Percentiles rank a stretch among this genome's conserved stretches.
phyloP scores from a whole-genome alignment of 2,888 invertebrate species.

The Oxystoma pomonae region DNA sequence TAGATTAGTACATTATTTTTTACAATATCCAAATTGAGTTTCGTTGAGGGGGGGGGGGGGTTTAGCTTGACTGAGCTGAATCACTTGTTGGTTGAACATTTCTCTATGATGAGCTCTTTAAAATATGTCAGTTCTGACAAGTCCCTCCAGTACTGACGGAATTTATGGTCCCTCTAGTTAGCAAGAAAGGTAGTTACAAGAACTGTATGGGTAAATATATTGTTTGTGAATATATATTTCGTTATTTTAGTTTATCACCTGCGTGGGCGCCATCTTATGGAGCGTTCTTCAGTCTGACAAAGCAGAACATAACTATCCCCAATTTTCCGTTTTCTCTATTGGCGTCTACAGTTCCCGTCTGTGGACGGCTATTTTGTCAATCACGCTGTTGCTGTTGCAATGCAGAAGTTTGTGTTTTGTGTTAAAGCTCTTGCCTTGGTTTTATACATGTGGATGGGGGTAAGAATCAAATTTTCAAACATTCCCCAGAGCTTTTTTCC shows the following conservation, averaged over 20 bases:
- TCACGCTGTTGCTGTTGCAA: conserved; percentile 76
- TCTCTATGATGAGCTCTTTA: too few relatives aligned
- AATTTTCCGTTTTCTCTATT: conserved; percentile 72
- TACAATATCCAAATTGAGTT: too few relatives aligned
- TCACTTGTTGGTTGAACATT: too few relatives aligned
- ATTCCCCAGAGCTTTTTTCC: background rate
- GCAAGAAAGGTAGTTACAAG: too few relatives aligned
- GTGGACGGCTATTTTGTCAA: conserved; percentile 81
- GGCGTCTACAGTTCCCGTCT: conserved; percentile 78
- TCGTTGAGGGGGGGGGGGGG: too few relatives aligned
- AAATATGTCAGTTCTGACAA: too few relatives aligned
- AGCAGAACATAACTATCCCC: conserved; percentile 63
- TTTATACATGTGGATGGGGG: conserved; percentile 59
- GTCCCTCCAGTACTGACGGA: too few relatives aligned
- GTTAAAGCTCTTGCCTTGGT: conserved; percentile 67
- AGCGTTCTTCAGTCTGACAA: conserved; percentile 62
- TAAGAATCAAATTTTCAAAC: conserved; percentile 41
- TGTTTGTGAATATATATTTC: too few relatives aligned
- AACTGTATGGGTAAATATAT: too few relatives aligned
- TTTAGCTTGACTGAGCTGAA: too few relatives aligned
- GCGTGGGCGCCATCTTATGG: conserved; percentile 73
- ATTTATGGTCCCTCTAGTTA: too few relatives aligned
- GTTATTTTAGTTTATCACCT: conserved; percentile 60
- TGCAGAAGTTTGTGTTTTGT: conserved; percentile 82
- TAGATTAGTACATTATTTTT: too few relatives aligned